These are phyloP conservation scores for Sarcophilus harrisii DNA, from an alignment of 2,797 vertebrate species.

Conservation along the genomic window DNA sequence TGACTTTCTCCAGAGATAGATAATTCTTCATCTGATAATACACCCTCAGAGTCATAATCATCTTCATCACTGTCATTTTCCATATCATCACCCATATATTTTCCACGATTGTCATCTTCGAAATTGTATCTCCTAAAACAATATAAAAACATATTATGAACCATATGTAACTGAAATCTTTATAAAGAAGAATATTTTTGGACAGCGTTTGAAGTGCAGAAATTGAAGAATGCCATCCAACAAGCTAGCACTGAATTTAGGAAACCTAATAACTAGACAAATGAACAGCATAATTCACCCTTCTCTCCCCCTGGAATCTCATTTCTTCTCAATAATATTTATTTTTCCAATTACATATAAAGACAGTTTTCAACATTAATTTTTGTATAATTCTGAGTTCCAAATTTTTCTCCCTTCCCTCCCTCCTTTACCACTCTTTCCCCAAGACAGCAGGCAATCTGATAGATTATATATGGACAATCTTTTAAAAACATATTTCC, in stretches of 20 bases:
- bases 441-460: too few relatives aligned
- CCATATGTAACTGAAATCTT: background rate
- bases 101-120: slow-evolving; percentile 90
- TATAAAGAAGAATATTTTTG: background rate
- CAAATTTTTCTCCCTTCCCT: too few relatives aligned
- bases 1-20: slow-evolving; percentile 2
- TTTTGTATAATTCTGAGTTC: too few relatives aligned
- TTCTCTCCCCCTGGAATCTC: background rate
- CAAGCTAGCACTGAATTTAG: background rate
- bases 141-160: slow-evolving; percentile 5
- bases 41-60: slow-evolving; percentile 86
- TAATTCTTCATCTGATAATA: slow-evolving; percentile 84
- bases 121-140: slow-evolving; percentile 73
- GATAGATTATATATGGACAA: too few relatives aligned
- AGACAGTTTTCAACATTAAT: too few relatives aligned
- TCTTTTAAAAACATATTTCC: too few relatives aligned
- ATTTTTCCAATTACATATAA: too few relatives aligned
- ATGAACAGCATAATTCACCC: background rate
- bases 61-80: slow-evolving; percentile 71
- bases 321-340: slow-evolving; percentile 6
- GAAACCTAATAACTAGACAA: slow-evolving; percentile 12
- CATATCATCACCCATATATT: slow-evolving; percentile 88
- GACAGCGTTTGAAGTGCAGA: background rate
- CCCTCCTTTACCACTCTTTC: too few relatives aligned
- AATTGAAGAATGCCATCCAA: background rate